These are phyloP conservation scores for Pollicipes pollicipes DNA, from an alignment of 1,140 invertebrate genomes.

Conservation along the genomic window DNA sequence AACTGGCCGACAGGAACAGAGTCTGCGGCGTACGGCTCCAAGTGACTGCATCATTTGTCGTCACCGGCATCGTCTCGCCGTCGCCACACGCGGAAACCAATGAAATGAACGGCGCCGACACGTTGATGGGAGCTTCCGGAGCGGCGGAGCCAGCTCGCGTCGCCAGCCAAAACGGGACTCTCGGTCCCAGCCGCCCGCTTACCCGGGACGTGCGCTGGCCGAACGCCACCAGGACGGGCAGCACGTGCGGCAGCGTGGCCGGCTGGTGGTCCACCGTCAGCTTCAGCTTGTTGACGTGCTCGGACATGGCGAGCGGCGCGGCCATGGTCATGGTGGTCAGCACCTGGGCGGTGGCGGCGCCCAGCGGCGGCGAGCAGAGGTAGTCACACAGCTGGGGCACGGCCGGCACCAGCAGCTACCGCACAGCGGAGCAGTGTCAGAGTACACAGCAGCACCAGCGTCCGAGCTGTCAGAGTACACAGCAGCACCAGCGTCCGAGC, in stretches of 20 bases:
- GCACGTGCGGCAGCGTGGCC: conserved; percentile 31
- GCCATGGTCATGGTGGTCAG: conserved; percentile 52
- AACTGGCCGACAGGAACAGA: too few species aligned
- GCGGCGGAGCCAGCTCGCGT: too few species aligned
- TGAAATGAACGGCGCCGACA: too few species aligned
- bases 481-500: too few species aligned
- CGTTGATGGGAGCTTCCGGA: too few species aligned
- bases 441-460: too few species aligned
- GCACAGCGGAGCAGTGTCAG: conserved; percentile 7
- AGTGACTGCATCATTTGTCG: too few species aligned
- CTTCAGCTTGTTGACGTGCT: conserved; percentile 46
- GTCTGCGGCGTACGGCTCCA: too few species aligned
- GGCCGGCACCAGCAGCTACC: conserved; percentile 49
- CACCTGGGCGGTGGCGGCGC: conserved; percentile 48
- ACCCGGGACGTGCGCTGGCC: conserved; percentile 41
- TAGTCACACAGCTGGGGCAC: conserved; percentile 58
- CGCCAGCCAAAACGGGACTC: too few species aligned
- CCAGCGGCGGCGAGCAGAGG: conserved; percentile 36
- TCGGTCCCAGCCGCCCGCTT: conserved; percentile 27
- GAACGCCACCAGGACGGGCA: conserved; percentile 38
- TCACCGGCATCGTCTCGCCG: too few species aligned
- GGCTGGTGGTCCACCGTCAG: conserved; percentile 46
- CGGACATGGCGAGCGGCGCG: conserved; percentile 42
- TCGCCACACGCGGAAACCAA: too few species aligned
- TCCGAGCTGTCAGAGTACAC: too few species aligned